These are phyloP conservation scores for Chondrosia reniformis DNA, from an alignment of 37 sponge, comb jelly and placozoan species.

Conservation along the genomic window DNA sequence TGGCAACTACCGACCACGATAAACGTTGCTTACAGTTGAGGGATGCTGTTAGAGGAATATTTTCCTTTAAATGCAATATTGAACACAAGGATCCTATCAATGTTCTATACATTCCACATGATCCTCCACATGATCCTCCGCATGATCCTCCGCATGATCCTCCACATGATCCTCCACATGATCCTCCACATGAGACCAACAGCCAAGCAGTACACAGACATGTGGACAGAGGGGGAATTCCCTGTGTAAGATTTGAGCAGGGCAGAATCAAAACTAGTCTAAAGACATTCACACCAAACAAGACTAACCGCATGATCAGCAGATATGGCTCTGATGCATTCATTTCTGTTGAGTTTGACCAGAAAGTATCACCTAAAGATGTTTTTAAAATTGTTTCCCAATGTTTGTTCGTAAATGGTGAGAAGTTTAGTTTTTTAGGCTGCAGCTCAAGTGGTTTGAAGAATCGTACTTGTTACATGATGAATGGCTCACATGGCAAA, in stretches of 20 bases:
- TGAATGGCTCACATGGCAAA: conserved; percentile 27
- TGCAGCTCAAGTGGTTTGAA: conserved; percentile 73
- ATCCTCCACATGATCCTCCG: neutral
- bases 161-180: too few relatives aligned
- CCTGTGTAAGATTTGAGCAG: neutral
- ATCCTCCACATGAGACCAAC: too few relatives aligned
- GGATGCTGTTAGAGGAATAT: conserved; percentile 8
- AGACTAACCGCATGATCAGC: conserved; percentile 55
- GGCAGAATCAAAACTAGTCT: neutral
- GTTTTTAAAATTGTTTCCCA: conserved; percentile 14
- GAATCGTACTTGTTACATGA: conserved; percentile 56
- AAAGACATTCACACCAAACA: neutral
- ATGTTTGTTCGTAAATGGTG: conserved; percentile 45
- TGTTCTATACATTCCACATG: neutral
- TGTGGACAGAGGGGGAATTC: too few relatives aligned
- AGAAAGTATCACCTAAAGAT: conserved; percentile 2
- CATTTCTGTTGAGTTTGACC: conserved; percentile 30
- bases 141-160: too few relatives aligned
- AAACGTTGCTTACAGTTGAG: conserved; percentile 29
- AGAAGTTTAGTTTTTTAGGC: conserved; percentile 54
- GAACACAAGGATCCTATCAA: neutral
- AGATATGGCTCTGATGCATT: conserved; percentile 40
- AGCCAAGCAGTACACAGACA: too few relatives aligned
- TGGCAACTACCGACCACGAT: conserved; percentile 30
- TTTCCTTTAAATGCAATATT: neutral